Conservation (phyloP, 2,888 invertebrate genomes). For the Hedya salicella region DNA sequence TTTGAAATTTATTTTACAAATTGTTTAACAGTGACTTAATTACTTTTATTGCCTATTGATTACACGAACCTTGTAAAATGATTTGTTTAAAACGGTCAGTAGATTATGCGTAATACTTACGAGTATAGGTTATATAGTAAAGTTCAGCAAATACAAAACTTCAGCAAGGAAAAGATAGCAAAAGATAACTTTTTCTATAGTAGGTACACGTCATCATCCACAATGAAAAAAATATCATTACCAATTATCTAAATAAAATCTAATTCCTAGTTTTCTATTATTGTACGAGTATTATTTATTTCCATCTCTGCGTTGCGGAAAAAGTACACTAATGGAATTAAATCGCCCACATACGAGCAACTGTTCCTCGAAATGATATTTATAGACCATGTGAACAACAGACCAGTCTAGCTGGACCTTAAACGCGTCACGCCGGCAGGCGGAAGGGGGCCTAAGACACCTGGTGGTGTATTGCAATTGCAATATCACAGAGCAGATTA, state of each 20-base stretch:
- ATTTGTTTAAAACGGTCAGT: no score
- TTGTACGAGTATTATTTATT: slow-evolving; percentile 5
- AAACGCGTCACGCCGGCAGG: slow-evolving; percentile 22
- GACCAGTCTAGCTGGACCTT: slow-evolving; percentile 51
- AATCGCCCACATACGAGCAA: slow-evolving; percentile 43
- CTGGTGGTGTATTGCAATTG: slow-evolving; percentile 48
- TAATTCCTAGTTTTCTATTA: neutral
- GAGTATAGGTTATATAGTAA: no score
- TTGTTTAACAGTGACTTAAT: no score
- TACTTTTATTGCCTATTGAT: no score
- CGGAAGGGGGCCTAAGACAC: slow-evolving; percentile 45
- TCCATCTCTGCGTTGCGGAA: slow-evolving; percentile 32
- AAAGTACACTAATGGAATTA: slow-evolving; percentile 39
- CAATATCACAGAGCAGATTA: slow-evolving; percentile 47
- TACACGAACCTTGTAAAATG: no score
- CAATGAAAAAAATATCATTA: no score
- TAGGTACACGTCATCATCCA: no score
- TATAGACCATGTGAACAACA: slow-evolving; percentile 50
- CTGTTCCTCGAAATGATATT: slow-evolving; percentile 60
- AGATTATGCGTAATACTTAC: no score
- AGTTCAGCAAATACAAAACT: no score
- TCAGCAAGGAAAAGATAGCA: no score
- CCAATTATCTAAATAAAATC: neutral
- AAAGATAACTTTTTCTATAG: no score
- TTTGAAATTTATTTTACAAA: no score